Conservation (phyloP, 2,888 invertebrate genomes). For the Lycia hirtaria region DNA sequence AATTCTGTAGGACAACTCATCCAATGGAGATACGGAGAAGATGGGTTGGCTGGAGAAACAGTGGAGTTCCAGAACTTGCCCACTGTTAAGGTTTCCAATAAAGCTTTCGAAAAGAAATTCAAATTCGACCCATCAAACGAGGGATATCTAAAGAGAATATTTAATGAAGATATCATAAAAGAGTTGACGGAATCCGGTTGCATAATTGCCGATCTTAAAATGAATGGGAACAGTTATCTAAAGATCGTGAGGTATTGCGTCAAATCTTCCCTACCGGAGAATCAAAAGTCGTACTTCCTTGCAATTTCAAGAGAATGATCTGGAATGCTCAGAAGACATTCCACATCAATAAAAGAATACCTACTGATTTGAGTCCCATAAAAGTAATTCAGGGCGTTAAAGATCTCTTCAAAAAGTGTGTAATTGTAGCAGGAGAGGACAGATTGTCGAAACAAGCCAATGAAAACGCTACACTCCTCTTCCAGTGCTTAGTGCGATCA, state of each 20-base stretch:
- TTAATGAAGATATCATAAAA: slow-evolving; percentile 97
- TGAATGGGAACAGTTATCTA: slow-evolving; percentile 97
- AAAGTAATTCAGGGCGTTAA: slow-evolving; percentile 96
- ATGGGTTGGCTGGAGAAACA: slow-evolving; percentile 98
- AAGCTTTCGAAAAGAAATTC: slow-evolving; percentile 98
- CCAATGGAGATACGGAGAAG: slow-evolving; percentile 98
- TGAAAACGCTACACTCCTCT: slow-evolving; percentile 98
- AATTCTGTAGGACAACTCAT: slow-evolving; percentile 98
- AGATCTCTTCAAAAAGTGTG: slow-evolving; percentile 94
- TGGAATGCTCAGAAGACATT: slow-evolving; percentile 99
- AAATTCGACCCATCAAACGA: slow-evolving; percentile 98
- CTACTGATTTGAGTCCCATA: slow-evolving; percentile 97
- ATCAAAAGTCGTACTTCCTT: slow-evolving; percentile 98
- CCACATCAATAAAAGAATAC: slow-evolving; percentile 97
- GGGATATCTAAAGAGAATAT: slow-evolving; percentile 93
- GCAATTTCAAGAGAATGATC: slow-evolving; percentile 99
- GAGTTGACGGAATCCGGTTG: slow-evolving; percentile 97
- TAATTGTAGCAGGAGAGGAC: slow-evolving; percentile 98
- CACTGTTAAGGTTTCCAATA: slow-evolving; percentile 97
- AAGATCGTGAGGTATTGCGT: slow-evolving; percentile 94
- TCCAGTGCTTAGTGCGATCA: slow-evolving; percentile 97
- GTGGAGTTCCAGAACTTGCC: slow-evolving; percentile 98
- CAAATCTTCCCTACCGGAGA: slow-evolving; percentile 99
- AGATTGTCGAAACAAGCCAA: slow-evolving; percentile 98
- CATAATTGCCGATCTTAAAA: slow-evolving; percentile 96